These are phyloP conservation scores for Megamerina dolium DNA, from an alignment of 2,888 invertebrate species.

Conservation along the genomic window DNA sequence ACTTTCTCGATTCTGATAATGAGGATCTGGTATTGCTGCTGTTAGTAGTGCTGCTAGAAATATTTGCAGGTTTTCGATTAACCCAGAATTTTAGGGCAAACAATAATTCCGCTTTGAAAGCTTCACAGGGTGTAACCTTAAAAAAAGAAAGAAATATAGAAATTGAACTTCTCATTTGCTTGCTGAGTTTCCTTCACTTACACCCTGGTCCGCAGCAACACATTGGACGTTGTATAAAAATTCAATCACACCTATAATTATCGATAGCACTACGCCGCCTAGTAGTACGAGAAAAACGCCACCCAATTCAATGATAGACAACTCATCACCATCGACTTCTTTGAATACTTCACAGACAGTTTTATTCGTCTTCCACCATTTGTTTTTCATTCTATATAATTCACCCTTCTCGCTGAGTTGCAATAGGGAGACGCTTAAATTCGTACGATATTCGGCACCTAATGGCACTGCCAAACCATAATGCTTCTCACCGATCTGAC, in stretches of 20 bases:
- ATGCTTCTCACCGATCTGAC: conserved; percentile 80
- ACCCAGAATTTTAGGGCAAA: conserved; percentile 71
- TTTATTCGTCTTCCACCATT: conserved; percentile 81
- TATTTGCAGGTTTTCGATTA: conserved; percentile 62
- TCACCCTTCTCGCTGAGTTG: conserved; percentile 85
- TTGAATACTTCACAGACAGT: conserved; percentile 37
- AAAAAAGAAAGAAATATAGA: conserved; percentile 25
- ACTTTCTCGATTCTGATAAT: conserved; percentile 18
- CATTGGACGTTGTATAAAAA: conserved; percentile 79
- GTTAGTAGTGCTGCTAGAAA: conserved; percentile 29
- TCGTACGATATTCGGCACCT: conserved; percentile 69
- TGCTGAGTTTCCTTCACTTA: conserved; percentile 39
- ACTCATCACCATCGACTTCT: conserved; percentile 41
- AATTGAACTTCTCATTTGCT: not conserved
- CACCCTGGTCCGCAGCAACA: conserved; percentile 71
- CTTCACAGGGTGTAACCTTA: conserved; percentile 64
- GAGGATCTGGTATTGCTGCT: conserved; percentile 18
- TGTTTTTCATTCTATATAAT: conserved; percentile 73
- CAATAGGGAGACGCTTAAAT: conserved; percentile 80
- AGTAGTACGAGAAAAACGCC: conserved; percentile 84
- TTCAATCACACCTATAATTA: conserved; percentile 74
- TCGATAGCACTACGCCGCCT: conserved; percentile 64
- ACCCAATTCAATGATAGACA: conserved; percentile 65
- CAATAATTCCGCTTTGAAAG: conserved; percentile 62
- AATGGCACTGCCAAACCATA: conserved; percentile 90